Base-by-base conservation (phyloP, 2,888 invertebrate species). In the Psylliodes chrysocephalus region DNA sequence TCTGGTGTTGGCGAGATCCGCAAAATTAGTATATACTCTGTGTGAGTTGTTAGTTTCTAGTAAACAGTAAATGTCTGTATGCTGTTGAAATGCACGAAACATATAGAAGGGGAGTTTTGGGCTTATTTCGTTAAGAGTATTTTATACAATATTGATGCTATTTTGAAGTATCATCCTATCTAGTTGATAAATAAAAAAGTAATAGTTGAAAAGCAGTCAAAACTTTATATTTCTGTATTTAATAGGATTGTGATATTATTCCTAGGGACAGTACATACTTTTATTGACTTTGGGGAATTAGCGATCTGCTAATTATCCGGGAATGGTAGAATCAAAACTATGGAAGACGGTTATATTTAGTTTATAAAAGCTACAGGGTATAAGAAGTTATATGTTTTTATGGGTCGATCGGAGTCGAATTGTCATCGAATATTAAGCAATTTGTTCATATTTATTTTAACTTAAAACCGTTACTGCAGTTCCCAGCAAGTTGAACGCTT, bases 11-110 rank as follows among this genome's bases (percentile, higher is more conserved):
- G 38, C 18, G 64, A 25, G 40, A 60, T 60, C 30, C 33, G 15
- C 40, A 38, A 52, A 59, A 46, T 55, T 64, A 64, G 66, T 64
- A 64, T 64, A 57, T 64, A 64, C 64, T 68, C 62, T 62, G 68
- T 69, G 69, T 69, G 69, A 69, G 65, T 67, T 69, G 66, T 69
- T 69, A 67, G 69, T 51, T 60, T 63, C 59, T 66, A 63, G 66
- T 66, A 66, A 62, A 61, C 57, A 62, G 72, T 74, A 73, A 72
- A 70, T 73, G 70, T 79, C 90, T 91, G 90, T 91, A 91, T 91
- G 89, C 90, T 90, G 89, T 89, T 90, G 91, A 91, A 91, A 91
- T 91, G 91, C 91, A 91, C 91, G 90, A 91, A 91, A 91, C 91
- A 89, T 90, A 88, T 90, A 91, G 91, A 91, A 91, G 91, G 91